A percentile compares a stretch with the other conserved stretches of the same genome.
Evolutionary conservation across 1,140 invertebrate genomes (phyloP).

Genomic region (Drosophila setifemur): DNA sequence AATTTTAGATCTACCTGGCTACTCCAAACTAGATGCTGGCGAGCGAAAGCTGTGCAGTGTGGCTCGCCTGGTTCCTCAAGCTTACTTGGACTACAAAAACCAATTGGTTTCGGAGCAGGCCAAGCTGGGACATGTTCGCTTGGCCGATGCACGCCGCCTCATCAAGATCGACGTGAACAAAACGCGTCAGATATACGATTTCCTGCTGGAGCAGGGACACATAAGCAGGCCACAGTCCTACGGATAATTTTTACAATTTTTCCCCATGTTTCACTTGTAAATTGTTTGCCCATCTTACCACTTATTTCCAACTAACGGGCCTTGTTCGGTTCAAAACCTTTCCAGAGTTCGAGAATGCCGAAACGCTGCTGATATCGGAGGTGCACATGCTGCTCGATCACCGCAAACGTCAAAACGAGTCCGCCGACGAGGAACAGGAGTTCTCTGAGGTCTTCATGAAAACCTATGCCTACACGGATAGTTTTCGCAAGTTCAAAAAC

Average conservation of each 20-base stretch:
- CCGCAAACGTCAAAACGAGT: slow-evolving; percentile 98
- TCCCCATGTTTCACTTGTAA: slow-evolving; percentile 64
- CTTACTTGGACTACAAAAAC: slow-evolving; percentile 90
- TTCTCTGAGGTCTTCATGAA: slow-evolving; percentile 99
- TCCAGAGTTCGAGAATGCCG: slow-evolving; percentile 98
- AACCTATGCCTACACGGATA: slow-evolving; percentile 96
- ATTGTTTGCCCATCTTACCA: slow-evolving; percentile 8
- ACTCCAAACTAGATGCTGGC: slow-evolving; percentile 87
- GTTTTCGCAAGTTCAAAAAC: slow-evolving; percentile 98
- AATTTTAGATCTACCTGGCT: slow-evolving; percentile 88
- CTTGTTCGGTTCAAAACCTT: slow-evolving; percentile 72
- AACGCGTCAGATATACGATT: slow-evolving; percentile 94
- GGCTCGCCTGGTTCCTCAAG: slow-evolving; percentile 88
- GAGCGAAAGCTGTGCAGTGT: slow-evolving; percentile 91
- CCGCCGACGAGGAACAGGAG: slow-evolving; percentile 98
- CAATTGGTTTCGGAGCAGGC: slow-evolving; percentile 89
- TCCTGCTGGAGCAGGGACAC: slow-evolving; percentile 88
- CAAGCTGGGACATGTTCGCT: slow-evolving; percentile 87
- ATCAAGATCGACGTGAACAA: slow-evolving; percentile 98
- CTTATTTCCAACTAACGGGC: not conserved
- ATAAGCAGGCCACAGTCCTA: slow-evolving; percentile 84
- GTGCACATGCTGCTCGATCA: slow-evolving; percentile 99
- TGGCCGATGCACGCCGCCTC: slow-evolving; percentile 91
- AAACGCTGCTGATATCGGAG: slow-evolving; percentile 98
- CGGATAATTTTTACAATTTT: slow-evolving; percentile 32